A percentile compares a stretch with the other conserved stretches of the same genome.
phyloP scores from a whole-genome alignment of 2,113 vertebrate genomes.

The Aix galericulata region DNA sequence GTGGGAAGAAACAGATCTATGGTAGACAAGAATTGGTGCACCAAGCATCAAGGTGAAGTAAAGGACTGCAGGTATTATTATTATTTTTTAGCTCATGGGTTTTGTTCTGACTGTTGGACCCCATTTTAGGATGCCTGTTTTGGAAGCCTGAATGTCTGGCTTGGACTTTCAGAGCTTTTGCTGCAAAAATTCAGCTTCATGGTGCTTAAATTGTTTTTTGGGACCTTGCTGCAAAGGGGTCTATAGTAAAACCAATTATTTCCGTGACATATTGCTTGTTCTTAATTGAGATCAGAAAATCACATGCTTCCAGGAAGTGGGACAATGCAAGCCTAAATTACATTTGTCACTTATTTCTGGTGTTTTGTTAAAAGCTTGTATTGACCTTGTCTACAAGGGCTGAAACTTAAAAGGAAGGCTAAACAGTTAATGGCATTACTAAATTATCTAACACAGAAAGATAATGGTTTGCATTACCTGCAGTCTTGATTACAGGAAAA shows the following conservation, averaged over 20 bases:
- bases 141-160: background rate
- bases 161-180: background rate
- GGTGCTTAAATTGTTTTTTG: background rate
- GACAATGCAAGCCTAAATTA: background rate
- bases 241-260: background rate
- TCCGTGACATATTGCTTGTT: background rate
- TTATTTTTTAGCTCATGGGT: background rate
- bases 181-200: background rate
- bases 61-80: background rate
- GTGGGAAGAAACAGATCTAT: background rate
- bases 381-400: background rate
- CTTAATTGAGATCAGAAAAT: constrained; percentile 16
- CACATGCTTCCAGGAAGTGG: constrained; percentile 25
- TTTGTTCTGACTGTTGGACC: background rate
- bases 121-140: background rate
- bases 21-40: background rate
- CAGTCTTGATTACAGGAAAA: constrained; percentile 32
- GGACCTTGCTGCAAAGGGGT: background rate
- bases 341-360: background rate
- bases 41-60: background rate
- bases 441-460: constrained; percentile 8
- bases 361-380: constrained; percentile 40
- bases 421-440: constrained; percentile 24
- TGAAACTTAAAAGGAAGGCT: constrained; percentile 17
- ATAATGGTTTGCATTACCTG: constrained; percentile 24